These are phyloP conservation scores for Poecilia latipinna DNA, from an alignment of 2,113 vertebrate genomes.

Conservation along the genomic window DNA sequence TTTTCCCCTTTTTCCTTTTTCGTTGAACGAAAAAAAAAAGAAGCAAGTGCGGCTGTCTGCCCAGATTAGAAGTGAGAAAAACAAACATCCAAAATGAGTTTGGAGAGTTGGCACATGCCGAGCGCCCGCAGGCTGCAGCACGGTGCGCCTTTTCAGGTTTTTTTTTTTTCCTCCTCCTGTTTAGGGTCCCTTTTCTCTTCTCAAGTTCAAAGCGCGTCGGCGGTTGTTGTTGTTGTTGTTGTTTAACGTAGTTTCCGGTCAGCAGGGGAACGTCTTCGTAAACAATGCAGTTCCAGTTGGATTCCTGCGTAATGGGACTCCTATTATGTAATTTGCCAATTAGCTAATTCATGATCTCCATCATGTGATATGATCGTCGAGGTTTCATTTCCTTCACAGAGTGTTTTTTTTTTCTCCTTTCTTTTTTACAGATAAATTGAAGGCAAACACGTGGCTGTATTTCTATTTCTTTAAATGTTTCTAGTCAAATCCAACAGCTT, in stretches of 20 bases:
- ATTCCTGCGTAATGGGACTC: conserved; percentile 25
- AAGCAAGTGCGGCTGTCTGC: not conserved
- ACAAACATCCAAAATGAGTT: conserved; percentile 37
- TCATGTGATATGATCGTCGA: not conserved
- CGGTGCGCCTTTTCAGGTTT: conserved; percentile 7
- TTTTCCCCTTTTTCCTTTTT: not conserved
- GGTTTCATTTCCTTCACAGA: not conserved
- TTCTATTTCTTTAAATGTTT: no score
- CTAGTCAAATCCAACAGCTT: not conserved
- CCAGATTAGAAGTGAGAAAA: conserved; percentile 4
- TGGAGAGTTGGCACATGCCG: conserved; percentile 51
- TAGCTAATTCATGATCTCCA: conserved; percentile 34
- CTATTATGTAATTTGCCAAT: conserved; percentile 23
- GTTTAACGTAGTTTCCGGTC: conserved; percentile 71
- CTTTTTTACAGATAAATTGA: not conserved
- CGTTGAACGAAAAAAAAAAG: not conserved
- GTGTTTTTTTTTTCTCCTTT: not conserved
- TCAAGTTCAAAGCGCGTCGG: conserved; percentile 69
- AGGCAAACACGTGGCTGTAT: not conserved
- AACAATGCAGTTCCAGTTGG: conserved; percentile 45
- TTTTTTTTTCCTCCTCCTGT: conserved; percentile 23
- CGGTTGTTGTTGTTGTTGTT: conserved; percentile 45
- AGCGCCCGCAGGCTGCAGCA: conserved; percentile 16
- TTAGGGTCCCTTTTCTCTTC: conserved; percentile 29
- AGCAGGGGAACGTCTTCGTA: conserved; percentile 45